Percentiles rank a stretch among this genome's conserved stretches.
Evolutionary conservation across 2,888 invertebrate genomes (phyloP).

Genomic region (Andrena hattorfiana): DNA sequence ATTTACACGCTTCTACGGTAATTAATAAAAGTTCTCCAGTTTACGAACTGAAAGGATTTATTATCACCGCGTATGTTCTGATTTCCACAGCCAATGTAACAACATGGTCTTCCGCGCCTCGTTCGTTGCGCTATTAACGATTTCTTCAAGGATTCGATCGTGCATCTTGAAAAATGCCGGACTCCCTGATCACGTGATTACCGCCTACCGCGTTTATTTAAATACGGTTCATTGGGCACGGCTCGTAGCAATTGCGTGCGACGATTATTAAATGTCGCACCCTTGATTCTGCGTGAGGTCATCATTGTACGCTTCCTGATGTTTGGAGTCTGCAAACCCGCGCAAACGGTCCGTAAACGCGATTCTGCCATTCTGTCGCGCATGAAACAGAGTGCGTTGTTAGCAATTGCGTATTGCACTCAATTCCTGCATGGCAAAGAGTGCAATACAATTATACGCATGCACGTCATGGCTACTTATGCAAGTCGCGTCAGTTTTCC

Average conservation of each 20-base stretch:
- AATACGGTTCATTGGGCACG: slow-evolving; percentile 18
- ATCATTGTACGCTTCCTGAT: slow-evolving; percentile 49
- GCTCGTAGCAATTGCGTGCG: slow-evolving; percentile 38
- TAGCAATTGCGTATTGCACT: slow-evolving; percentile 35
- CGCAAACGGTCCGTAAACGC: slow-evolving; percentile 4
- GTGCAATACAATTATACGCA: slow-evolving; percentile 2
- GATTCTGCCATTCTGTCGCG: slow-evolving; percentile 10
- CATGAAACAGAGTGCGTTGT: slow-evolving; percentile 38
- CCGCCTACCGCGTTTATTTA: slow-evolving; percentile 35
- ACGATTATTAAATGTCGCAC: slow-evolving; percentile 47
- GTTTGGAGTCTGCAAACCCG: slow-evolving; percentile 12
- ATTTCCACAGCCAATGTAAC: not conserved
- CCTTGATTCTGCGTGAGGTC: slow-evolving; percentile 57
- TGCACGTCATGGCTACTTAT: not conserved
- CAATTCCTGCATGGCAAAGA: slow-evolving; percentile 33
- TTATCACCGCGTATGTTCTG: slow-evolving; percentile 20
- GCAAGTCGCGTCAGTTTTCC: slow-evolving; percentile 5
- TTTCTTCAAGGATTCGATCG: slow-evolving; percentile 3
- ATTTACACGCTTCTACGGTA: too few relatives aligned
- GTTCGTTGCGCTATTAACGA: not conserved
- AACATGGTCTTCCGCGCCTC: not conserved
- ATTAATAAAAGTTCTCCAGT: not conserved
- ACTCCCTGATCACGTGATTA: slow-evolving; percentile 19
- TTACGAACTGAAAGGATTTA: not conserved
- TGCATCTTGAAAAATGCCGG: slow-evolving; percentile 33